Evolutionary conservation across 2,113 vertebrate genomes (phyloP).

Genomic region (Hippocampus abdominalis): DNA sequence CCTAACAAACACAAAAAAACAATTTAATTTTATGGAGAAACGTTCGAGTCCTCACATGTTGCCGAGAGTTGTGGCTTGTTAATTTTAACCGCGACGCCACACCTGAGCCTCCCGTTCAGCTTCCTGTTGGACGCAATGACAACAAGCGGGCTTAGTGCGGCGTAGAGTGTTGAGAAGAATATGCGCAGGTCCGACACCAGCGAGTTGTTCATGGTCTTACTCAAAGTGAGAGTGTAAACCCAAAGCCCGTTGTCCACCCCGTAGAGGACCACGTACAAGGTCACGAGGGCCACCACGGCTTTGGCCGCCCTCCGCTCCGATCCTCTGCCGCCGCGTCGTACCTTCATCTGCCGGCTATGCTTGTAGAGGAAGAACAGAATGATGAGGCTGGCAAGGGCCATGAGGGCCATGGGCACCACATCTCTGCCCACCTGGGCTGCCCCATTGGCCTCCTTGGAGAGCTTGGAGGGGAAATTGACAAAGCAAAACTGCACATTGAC

Average conservation of each 20-base stretch:
- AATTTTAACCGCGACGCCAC: slow-evolving; percentile 29
- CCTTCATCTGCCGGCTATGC: slow-evolving; percentile 63
- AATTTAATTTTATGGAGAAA: background rate
- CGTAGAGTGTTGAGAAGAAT: slow-evolving; percentile 72
- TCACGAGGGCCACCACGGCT: slow-evolving; percentile 65
- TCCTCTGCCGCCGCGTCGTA: slow-evolving; percentile 34
- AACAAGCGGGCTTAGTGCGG: slow-evolving; percentile 68
- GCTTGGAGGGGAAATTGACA: slow-evolving; percentile 60
- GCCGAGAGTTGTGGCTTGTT: slow-evolving; percentile 25
- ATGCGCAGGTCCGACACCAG: slow-evolving; percentile 69
- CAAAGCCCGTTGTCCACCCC: slow-evolving; percentile 72
- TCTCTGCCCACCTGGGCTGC: slow-evolving; percentile 65
- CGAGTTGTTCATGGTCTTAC: slow-evolving; percentile 56
- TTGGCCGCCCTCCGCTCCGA: slow-evolving; percentile 65
- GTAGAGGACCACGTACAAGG: slow-evolving; percentile 67
- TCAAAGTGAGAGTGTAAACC: slow-evolving; percentile 72
- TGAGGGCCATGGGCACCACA: slow-evolving; percentile 70
- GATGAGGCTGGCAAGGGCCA: slow-evolving; percentile 65
- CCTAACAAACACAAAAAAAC: background rate
- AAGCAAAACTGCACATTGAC: slow-evolving; percentile 69
- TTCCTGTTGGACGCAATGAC: slow-evolving; percentile 73
- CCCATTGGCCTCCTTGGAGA: slow-evolving; percentile 55
- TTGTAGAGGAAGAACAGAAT: slow-evolving; percentile 71
- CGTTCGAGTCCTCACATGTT: background rate
- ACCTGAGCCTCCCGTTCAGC: slow-evolving; percentile 60